Conservation (phyloP, 2,113 vertebrate species). For the Plotosus lineatus region DNA sequence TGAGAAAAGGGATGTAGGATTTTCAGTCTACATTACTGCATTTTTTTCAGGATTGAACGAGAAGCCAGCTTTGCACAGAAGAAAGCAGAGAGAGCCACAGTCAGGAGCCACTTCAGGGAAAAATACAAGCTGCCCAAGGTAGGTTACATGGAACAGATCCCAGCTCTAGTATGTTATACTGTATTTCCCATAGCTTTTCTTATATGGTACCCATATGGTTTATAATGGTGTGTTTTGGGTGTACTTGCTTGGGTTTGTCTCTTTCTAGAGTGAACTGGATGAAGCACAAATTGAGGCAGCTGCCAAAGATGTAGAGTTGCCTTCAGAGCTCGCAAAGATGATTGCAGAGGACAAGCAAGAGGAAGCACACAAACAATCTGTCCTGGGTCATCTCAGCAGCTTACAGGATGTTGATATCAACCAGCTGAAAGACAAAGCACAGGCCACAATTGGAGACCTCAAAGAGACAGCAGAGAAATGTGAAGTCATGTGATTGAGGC, state of each 20-base stretch:
- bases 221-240: neutral
- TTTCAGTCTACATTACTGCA: too few relatives aligned
- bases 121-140: conserved; percentile 98
- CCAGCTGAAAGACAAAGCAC: conserved; percentile 94
- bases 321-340: conserved; percentile 96
- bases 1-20: too few relatives aligned
- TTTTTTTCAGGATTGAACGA: conserved; percentile 90
- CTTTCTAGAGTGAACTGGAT: conserved; percentile 82
- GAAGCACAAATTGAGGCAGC: conserved; percentile 94
- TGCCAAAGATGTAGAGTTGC: conserved; percentile 86
- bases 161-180: neutral
- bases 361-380: conserved; percentile 86
- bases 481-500: conserved; percentile 82
- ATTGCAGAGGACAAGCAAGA: conserved; percentile 94
- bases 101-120: conserved; percentile 90
- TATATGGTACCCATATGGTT: neutral
- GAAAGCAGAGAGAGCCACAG: conserved; percentile 92
- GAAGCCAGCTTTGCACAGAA: conserved; percentile 89
- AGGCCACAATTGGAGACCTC: conserved; percentile 90
- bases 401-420: conserved; percentile 92
- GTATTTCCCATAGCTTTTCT: neutral
- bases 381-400: conserved; percentile 89
- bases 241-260: neutral
- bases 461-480: conserved; percentile 96
- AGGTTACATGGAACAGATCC: conserved; percentile 22